Evolutionary conservation across 2,113 vertebrate species (phyloP).

Genomic region (Pelmatolapia mariae): DNA sequence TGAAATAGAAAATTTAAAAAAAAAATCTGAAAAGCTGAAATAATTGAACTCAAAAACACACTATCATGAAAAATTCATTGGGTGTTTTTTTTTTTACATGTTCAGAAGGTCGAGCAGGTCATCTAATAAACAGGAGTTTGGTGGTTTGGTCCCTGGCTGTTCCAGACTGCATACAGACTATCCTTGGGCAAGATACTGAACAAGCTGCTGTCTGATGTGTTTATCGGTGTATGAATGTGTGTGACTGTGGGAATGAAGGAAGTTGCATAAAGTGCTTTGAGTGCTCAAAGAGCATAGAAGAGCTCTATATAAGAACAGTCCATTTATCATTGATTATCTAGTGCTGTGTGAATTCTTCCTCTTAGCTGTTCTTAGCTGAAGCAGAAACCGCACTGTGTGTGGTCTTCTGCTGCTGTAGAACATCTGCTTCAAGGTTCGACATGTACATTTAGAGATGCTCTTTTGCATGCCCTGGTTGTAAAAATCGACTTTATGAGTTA

Average conservation of each 20-base stretch:
- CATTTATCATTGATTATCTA: background rate
- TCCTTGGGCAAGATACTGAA: background rate
- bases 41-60: background rate
- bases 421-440: background rate
- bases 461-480: background rate
- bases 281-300: background rate
- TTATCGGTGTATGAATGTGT: background rate
- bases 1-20: background rate
- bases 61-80: background rate
- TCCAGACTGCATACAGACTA: background rate
- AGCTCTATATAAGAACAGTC: background rate
- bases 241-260: background rate
- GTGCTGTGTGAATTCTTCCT: background rate
- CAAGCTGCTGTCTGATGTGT: background rate
- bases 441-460: background rate
- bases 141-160: background rate
- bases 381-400: background rate
- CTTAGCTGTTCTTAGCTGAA: background rate
- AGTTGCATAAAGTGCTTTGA: background rate
- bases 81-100: background rate
- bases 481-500: background rate
- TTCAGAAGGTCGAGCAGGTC: background rate
- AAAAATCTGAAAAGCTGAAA: background rate
- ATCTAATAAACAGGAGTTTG: background rate
- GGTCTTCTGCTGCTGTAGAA: background rate